These are phyloP conservation scores for Lasioglossum baleicum DNA, from an alignment of 1,140 invertebrate species.

Conservation along the genomic window DNA sequence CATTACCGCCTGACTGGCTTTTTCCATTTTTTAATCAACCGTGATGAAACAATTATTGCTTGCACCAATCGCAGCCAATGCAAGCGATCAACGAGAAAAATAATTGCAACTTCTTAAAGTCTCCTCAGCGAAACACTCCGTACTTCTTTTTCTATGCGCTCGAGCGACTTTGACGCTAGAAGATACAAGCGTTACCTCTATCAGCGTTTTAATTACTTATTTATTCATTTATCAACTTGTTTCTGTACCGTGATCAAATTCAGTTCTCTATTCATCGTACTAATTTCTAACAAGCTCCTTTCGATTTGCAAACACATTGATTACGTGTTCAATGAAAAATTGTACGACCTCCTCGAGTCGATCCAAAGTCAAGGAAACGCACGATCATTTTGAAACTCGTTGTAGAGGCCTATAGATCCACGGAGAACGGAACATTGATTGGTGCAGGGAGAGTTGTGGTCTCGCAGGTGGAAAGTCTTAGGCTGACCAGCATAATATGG, in stretches of 20 bases:
- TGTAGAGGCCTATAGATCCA: not conserved
- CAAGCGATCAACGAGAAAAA: conserved; percentile 50
- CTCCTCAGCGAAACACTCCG: not conserved
- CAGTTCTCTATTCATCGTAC: too few species aligned
- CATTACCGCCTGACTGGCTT: conserved; percentile 52
- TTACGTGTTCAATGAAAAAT: not conserved
- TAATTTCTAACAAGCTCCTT: not conserved
- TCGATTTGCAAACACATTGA: not conserved
- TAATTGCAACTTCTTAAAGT: conserved; percentile 23
- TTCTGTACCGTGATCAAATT: too few species aligned
- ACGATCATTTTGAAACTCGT: conserved; percentile 1
- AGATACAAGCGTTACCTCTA: too few species aligned
- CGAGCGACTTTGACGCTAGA: too few species aligned
- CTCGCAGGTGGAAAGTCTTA: conserved; percentile 51
- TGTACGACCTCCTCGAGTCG: not conserved
- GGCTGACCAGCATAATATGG: conserved; percentile 41
- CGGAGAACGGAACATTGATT: conserved; percentile 37
- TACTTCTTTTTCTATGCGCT: not conserved
- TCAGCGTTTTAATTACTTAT: conserved; percentile 8
- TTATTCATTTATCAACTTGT: too few species aligned
- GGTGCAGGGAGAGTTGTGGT: conserved; percentile 34
- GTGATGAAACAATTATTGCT: conserved; percentile 49
- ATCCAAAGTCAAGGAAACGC: not conserved
- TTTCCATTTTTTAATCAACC: conserved; percentile 26
- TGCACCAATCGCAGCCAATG: conserved; percentile 35